Percentiles rank a stretch among this genome's conserved stretches.
phyloP scores from a whole-genome alignment of 2,113 vertebrate genomes.

The Tonatia bakeri region DNA sequence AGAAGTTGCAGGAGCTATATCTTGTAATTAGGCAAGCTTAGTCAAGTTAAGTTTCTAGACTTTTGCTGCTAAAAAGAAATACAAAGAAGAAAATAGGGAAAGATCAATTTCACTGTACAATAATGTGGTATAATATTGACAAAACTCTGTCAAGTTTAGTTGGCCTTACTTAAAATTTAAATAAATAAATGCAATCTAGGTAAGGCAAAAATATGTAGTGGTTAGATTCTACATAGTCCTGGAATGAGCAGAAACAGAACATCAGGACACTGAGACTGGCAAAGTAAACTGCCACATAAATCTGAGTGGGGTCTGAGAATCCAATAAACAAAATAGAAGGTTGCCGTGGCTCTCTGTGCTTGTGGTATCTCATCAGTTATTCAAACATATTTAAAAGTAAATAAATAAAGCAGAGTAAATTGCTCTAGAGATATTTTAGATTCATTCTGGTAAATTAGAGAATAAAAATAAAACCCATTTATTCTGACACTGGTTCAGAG shows the following conservation, averaged over 20 bases:
- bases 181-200: not conserved
- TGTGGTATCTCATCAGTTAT: not conserved
- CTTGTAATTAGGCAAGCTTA: not conserved
- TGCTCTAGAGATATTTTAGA: not conserved
- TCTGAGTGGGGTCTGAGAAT: not conserved
- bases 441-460: conserved; percentile 13
- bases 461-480: not conserved
- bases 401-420: not conserved
- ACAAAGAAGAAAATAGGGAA: not conserved
- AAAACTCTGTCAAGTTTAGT: not conserved
- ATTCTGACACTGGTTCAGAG: not conserved
- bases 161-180: conserved; percentile 13
- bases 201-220: not conserved
- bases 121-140: not conserved
- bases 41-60: not conserved
- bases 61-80: not conserved
- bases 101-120: not conserved
- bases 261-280: not conserved
- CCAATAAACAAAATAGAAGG: not conserved
- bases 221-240: not conserved
- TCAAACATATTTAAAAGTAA: not conserved
- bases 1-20: not conserved
- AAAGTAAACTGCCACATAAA: not conserved
- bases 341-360: not conserved
- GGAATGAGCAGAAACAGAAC: not conserved